phyloP scores from a whole-genome alignment of 2,888 invertebrate genomes.

The Augochlorella aurata region DNA sequence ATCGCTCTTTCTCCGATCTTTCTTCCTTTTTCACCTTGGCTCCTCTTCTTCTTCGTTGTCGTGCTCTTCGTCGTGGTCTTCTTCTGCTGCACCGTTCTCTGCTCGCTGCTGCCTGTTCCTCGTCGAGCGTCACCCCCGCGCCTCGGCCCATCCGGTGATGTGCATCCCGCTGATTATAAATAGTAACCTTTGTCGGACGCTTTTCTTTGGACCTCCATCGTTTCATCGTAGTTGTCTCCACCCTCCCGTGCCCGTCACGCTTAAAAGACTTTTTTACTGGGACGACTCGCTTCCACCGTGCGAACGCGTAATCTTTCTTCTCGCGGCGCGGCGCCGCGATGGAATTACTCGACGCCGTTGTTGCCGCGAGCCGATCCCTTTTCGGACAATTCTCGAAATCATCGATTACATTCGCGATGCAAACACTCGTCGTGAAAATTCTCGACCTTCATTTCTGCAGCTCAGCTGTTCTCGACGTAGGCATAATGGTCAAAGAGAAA shows the following conservation, averaged over 20 bases:
- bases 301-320: slow-evolving; percentile 41
- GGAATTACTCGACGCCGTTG: slow-evolving; percentile 3
- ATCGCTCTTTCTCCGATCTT: slow-evolving; percentile 19
- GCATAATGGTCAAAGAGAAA: too few relatives aligned
- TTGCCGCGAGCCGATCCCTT: neutral
- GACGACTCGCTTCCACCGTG: slow-evolving; percentile 30
- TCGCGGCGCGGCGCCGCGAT: neutral
- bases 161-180: slow-evolving; percentile 76
- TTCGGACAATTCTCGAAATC: too few relatives aligned
- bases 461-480: too few relatives aligned
- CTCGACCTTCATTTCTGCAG: too few relatives aligned
- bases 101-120: slow-evolving; percentile 15
- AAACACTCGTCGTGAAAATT: too few relatives aligned
- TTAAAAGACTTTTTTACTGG: slow-evolving; percentile 35
- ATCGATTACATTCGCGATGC: too few relatives aligned
- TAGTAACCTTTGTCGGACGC: slow-evolving; percentile 80
- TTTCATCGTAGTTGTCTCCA: slow-evolving; percentile 65
- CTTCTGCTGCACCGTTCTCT: slow-evolving; percentile 29
- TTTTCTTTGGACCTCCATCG: slow-evolving; percentile 73
- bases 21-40: slow-evolving; percentile 51
- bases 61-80: slow-evolving; percentile 4
- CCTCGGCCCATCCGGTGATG: slow-evolving; percentile 61
- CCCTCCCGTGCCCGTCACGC: slow-evolving; percentile 24
- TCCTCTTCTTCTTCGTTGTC: slow-evolving; percentile 43
- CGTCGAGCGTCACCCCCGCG: slow-evolving; percentile 60